phyloP scores from a whole-genome alignment of 1,140 invertebrate genomes.

The Myzus persicae region DNA sequence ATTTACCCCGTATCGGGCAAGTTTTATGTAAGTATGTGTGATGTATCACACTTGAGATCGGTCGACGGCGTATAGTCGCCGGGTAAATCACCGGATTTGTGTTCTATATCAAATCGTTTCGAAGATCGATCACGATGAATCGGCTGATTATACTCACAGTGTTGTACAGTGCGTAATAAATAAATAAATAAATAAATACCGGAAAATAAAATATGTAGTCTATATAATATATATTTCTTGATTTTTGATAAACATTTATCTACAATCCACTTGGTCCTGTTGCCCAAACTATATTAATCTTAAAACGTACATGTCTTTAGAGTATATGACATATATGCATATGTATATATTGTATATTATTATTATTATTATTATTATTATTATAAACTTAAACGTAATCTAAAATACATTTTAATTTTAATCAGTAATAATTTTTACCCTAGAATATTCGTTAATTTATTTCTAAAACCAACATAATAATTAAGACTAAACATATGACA shows the following conservation, averaged over 20 bases:
- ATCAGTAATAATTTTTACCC: conserved; percentile 18
- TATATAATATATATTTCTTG: conserved; percentile 37
- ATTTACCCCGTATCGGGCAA: neutral
- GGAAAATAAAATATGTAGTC: neutral
- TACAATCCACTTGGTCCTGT: conserved; percentile 46
- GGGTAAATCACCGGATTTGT: neutral
- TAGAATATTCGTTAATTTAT: neutral
- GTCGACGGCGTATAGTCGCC: neutral
- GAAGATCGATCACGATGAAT: neutral
- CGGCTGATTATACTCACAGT: neutral
- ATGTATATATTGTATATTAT: neutral
- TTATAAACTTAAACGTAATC: conserved; percentile 13
- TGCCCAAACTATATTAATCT: conserved; percentile 25
- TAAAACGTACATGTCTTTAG: neutral
- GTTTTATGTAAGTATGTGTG: neutral
- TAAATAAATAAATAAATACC: neutral
- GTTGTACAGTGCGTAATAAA: too few species aligned
- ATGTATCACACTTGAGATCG: neutral
- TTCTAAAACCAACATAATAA: neutral
- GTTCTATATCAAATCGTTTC: neutral
- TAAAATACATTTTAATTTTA: conserved; percentile 1
- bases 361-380: conserved; percentile 12
- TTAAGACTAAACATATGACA: neutral
- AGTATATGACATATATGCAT: neutral
- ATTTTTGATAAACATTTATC: conserved; percentile 30